A percentile compares a stretch with the other conserved stretches of the same genome.
Evolutionary conservation across 1,140 invertebrate genomes (phyloP).

Genomic region (Drosophila mojavensis): DNA sequence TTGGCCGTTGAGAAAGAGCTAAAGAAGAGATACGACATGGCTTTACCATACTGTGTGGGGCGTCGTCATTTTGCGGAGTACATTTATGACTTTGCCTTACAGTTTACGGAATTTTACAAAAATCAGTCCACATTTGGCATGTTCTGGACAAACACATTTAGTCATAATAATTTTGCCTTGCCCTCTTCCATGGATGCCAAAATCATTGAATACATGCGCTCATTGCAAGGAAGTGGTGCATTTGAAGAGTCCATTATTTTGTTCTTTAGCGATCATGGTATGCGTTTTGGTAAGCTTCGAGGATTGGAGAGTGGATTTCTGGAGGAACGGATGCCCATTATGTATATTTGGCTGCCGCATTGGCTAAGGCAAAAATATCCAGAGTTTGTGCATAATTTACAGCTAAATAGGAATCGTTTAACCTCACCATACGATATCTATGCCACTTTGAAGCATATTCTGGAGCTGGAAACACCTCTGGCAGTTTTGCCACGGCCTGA

Average conservation of each 20-base stretch:
- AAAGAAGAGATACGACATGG: conserved; percentile 44
- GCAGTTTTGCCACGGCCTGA: conserved; percentile 40
- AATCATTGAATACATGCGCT: conserved; percentile 86
- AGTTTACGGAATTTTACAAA: conserved; percentile 84
- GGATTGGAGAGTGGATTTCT: conserved; percentile 88
- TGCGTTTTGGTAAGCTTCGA: conserved; percentile 92
- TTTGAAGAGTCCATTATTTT: conserved; percentile 90
- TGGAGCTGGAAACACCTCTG: conserved; percentile 74
- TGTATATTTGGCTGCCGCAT: conserved; percentile 90
- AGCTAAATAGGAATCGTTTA: conserved; percentile 89
- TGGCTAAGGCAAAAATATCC: conserved; percentile 89
- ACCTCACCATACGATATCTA: conserved; percentile 94
- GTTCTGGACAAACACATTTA: conserved; percentile 91
- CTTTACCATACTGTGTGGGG: conserved; percentile 86
- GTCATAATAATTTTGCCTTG: conserved; percentile 90
- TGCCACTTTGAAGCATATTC: conserved; percentile 85
- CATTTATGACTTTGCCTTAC: conserved; percentile 85
- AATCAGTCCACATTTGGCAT: conserved; percentile 88
- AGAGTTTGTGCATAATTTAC: conserved; percentile 87
- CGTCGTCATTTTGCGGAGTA: conserved; percentile 86
- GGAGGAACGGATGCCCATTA: conserved; percentile 95
- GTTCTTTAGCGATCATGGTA: conserved; percentile 96
- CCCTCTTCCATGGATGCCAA: conserved; percentile 88
- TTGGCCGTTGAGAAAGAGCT: conserved; percentile 86
- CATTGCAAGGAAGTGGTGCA: conserved; percentile 85